Conservation (phyloP, 2,797 vertebrate genomes). For the Meda fulgida region DNA sequence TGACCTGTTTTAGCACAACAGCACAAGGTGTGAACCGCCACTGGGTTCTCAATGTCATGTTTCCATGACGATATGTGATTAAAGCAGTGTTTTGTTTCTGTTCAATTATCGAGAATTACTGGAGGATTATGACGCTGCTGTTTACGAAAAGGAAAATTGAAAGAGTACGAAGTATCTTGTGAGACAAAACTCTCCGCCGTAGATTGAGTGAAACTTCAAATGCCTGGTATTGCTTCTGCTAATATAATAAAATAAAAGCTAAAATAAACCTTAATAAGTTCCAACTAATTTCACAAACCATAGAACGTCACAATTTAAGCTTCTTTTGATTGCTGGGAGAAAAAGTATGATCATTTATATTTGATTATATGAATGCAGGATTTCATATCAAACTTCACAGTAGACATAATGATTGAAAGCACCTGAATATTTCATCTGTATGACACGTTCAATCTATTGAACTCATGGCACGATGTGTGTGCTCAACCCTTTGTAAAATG, state of each 20-base stretch:
- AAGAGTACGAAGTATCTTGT: not conserved
- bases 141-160: not conserved
- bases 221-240: not conserved
- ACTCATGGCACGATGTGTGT: not conserved
- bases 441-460: slow-evolving; percentile 20
- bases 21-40: not conserved
- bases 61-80: slow-evolving; percentile 44
- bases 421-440: slow-evolving; percentile 15
- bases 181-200: not conserved
- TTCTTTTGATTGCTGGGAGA: not conserved
- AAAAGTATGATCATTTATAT: not conserved
- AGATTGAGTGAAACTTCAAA: not conserved
- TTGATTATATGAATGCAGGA: not conserved
- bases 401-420: not conserved
- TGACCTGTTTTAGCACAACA: not conserved
- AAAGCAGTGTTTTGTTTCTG: slow-evolving; percentile 4
- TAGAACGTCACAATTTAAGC: not conserved
- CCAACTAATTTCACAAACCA: not conserved
- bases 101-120: slow-evolving; percentile 7
- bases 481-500: not conserved
- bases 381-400: not conserved
- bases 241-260: not conserved
- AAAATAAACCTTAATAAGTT: not conserved
- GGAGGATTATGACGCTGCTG: slow-evolving; percentile 10
- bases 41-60: slow-evolving; percentile 32